These are phyloP conservation scores for Stenodema calcarata DNA, from an alignment of 2,888 invertebrate genomes.

Conservation along the genomic window DNA sequence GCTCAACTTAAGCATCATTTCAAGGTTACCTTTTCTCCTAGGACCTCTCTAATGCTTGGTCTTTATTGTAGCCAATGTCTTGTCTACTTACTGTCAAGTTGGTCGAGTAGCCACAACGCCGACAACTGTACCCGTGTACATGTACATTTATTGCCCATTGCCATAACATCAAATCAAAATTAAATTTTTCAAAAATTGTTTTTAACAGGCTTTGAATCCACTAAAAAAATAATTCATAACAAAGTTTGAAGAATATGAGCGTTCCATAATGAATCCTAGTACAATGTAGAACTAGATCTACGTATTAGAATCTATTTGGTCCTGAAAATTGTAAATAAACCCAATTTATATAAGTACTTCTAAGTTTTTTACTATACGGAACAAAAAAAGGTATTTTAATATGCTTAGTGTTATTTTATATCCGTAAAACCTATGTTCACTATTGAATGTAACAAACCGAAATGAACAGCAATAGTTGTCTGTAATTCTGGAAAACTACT, in stretches of 20 bases:
- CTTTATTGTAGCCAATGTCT: too few species aligned
- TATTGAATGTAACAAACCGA: neutral
- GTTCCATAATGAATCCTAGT: neutral
- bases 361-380: neutral
- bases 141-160: too few species aligned
- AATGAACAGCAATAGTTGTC: neutral
- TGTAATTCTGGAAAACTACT: neutral
- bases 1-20: too few species aligned
- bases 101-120: too few species aligned
- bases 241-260: neutral
- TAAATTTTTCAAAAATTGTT: neutral
- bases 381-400: neutral
- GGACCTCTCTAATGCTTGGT: too few species aligned
- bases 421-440: neutral
- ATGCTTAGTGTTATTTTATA: neutral
- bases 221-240: neutral
- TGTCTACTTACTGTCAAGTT: too few species aligned
- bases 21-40: too few species aligned
- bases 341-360: neutral
- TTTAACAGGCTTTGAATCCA: neutral
- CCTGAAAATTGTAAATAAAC: neutral
- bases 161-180: neutral
- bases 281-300: neutral
- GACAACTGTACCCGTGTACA: too few species aligned
- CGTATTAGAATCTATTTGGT: neutral